Base-by-base conservation (phyloP, 2,888 invertebrate genomes). In the Miltochrista miniata region DNA sequence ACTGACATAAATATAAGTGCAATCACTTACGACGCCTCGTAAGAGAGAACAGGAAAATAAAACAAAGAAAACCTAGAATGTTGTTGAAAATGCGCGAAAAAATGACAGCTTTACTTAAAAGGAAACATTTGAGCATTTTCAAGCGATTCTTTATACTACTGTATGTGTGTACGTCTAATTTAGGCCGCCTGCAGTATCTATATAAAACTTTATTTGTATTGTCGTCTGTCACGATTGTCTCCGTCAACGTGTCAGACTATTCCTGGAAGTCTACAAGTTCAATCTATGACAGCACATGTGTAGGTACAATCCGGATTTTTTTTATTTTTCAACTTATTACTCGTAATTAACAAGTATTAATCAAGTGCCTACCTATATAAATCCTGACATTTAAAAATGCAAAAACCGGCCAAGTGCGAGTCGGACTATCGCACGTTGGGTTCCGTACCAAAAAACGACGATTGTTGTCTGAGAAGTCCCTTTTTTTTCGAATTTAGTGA, bases 151-250 rank as follows among this genome's bases (percentile, higher is more conserved):
- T n/a, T n/a, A n/a, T n/a, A n/a, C n/a, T 51, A 53, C 54, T 56
- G 58, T 56, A 37, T 14, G 59, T 54, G 2, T 7, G 5, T 1
- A 57, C 68, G 64, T 64, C 69, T 61, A 68, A 70, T 73, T 69
- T 67, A 71, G 63, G 60, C 62, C 62, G 62, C 3, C 63, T 62
- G 61, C 66, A 42, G 60, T 59, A 64, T 68, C 62, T 66, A 68
- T 64, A 65, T 63, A 69, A 72, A 64, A 60, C 51, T 75, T 76
- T 78, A 75, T 76, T 77, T 72, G 72, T 71, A 61, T 58, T 62
- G 57, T 64, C 67, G 72, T 72, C 74, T 65, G 72, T 68, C 68
- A 63, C 68, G 65, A 65, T 70, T 71, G 72, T 70, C 74, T 64
- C 60, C 56, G 50, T 64, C 65, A 59, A 47, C 67, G 48, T 56